Evolutionary conservation across 2,113 vertebrate species (phyloP).

Genomic region (Oncorhynchus clarkii): DNA sequence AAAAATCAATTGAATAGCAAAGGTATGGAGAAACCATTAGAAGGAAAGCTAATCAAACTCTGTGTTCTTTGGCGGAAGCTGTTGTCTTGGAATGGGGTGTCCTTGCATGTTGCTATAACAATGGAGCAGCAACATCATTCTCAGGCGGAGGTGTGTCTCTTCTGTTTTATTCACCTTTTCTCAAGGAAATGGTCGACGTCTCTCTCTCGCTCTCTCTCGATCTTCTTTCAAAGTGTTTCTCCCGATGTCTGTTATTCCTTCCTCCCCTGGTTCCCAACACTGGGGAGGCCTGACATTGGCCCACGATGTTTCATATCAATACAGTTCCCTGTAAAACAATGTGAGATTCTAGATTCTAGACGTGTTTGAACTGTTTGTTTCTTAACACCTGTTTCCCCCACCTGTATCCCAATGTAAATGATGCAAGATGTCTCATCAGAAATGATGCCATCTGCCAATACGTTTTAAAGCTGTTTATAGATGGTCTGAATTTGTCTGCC

Average conservation of each 20-base stretch:
- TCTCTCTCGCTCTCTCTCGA: background rate
- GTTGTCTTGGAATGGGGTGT: slow-evolving; percentile 28
- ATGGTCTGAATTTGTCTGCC: background rate
- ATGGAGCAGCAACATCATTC: slow-evolving; percentile 83
- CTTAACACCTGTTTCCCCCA: slow-evolving; percentile 9
- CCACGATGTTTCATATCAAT: background rate
- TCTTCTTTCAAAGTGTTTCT: background rate
- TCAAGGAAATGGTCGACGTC: background rate
- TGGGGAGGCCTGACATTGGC: background rate
- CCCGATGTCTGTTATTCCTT: background rate
- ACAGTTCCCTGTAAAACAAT: background rate
- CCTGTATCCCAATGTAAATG: background rate
- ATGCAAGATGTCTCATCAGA: background rate
- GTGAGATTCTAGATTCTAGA: background rate
- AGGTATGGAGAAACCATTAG: background rate
- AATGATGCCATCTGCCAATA: background rate
- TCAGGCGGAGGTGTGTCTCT: slow-evolving; percentile 84
- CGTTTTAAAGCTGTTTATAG: background rate
- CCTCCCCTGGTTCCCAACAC: background rate
- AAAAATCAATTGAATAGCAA: background rate
- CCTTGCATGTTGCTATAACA: slow-evolving; percentile 85
- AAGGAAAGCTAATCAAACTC: background rate
- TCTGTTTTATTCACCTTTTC: slow-evolving; percentile 60
- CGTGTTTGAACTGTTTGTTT: background rate
- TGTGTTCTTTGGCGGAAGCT: background rate